phyloP scores from a whole-genome alignment of 2,888 invertebrate genomes.

The Lasioglossum oenotherae region DNA sequence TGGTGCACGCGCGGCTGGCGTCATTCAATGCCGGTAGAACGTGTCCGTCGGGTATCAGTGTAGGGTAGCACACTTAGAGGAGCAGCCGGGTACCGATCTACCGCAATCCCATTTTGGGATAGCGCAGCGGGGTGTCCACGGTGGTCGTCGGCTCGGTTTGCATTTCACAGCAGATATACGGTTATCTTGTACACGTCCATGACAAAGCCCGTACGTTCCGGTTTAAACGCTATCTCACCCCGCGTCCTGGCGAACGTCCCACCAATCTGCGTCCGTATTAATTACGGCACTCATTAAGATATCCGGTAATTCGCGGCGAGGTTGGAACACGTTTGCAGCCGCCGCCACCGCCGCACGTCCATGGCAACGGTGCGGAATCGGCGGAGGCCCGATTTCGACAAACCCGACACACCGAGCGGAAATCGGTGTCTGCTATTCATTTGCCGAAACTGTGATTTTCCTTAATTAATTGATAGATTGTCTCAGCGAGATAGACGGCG shows the following conservation, averaged over 20 bases:
- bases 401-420: conserved; percentile 61
- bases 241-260: conserved; percentile 76
- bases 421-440: conserved; percentile 73
- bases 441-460: conserved; percentile 81
- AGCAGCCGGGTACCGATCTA: conserved; percentile 61
- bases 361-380: conserved; percentile 46
- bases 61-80: conserved; percentile 34
- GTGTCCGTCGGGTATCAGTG: conserved; percentile 26
- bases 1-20: conserved; percentile 19
- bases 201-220: conserved; percentile 82
- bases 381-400: conserved; percentile 6
- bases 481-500: conserved; percentile 77
- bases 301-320: conserved; percentile 82
- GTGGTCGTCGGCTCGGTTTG: conserved; percentile 74
- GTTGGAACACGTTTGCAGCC: conserved; percentile 58
- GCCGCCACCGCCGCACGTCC: conserved; percentile 27
- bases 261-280: conserved; percentile 83
- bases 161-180: conserved; percentile 79
- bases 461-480: conserved; percentile 84
- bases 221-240: conserved; percentile 79
- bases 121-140: conserved; percentile 67
- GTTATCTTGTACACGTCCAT: conserved; percentile 81
- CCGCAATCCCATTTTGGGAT: conserved; percentile 72
- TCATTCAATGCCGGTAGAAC: conserved; percentile 39
- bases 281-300: conserved; percentile 84